These are phyloP conservation scores for Adoxophyes honmai DNA, from an alignment of 1,140 invertebrate species.

Conservation along the genomic window DNA sequence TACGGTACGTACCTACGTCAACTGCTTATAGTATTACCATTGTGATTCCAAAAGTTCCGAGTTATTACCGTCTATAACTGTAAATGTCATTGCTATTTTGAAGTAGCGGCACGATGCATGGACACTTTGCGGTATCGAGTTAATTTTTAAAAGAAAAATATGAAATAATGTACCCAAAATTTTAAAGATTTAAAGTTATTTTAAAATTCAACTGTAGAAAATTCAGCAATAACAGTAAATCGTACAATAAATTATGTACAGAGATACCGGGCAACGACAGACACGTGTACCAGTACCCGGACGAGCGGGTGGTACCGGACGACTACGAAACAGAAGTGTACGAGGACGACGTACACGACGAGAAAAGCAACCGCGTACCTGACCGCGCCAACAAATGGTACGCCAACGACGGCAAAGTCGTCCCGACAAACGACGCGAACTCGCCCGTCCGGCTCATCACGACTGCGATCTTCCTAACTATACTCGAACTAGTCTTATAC, in stretches of 20 bases:
- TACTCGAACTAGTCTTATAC: constrained; percentile 34
- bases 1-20: constrained; percentile 85
- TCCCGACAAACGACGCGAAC: constrained; percentile 37
- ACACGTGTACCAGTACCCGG: constrained; percentile 62
- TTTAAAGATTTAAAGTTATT: too few species aligned
- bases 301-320: constrained; percentile 50
- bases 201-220: too few species aligned
- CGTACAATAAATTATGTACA: constrained; percentile 28
- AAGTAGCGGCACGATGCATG: too few species aligned
- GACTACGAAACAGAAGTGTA: constrained; percentile 63
- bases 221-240: background rate
- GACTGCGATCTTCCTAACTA: constrained; percentile 34
- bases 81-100: too few species aligned
- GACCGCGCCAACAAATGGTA: constrained; percentile 71
- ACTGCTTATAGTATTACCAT: too few species aligned
- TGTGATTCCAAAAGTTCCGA: too few species aligned
- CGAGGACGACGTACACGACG: constrained; percentile 50
- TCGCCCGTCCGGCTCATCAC: constrained; percentile 17
- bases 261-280: constrained; percentile 69
- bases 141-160: background rate
- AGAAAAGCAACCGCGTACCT: constrained; percentile 61
- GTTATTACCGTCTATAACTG: too few species aligned
- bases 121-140: too few species aligned
- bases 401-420: constrained; percentile 60
- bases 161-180: too few species aligned